Evolutionary conservation across 2,888 invertebrate genomes (phyloP), one percentile per base, ranked within the genome.

Genomic region (Trissolcus brochymenae): DNA sequence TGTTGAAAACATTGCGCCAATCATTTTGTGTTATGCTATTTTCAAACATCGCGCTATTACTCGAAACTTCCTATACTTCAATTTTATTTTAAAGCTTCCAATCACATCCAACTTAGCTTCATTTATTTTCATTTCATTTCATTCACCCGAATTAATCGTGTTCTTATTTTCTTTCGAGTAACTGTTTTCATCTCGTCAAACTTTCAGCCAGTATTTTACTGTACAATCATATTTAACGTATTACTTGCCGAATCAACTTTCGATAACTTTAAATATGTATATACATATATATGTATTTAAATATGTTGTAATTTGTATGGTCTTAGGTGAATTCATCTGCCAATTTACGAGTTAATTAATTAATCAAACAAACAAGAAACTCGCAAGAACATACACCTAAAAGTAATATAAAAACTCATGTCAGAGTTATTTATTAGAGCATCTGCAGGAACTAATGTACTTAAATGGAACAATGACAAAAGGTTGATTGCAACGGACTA

Each of bases 51-150:
- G 14, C 49, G 14, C 41, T n/a, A 59, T 43, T 57, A 35, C 64
- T 60, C 11, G 59, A 72, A 72, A 72, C 54, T 72, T 72, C 72
- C 72, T 59, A 72, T 65, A 71, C 51, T 71, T 25, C 13, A 61
- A 61, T 54, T 64, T 14, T 25, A 17, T 35, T 25, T 55, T 46
- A 54, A 35, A 19, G 2, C 11, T 11, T 11, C 35, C 46, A 19
- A 11, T 35, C 35, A 9, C 35, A 35, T 35, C 35, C 35, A 35
- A 35, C 35, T 35, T 9, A 9, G 35, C 35, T 35, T 11, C 6
- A 11, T 35, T 35, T 35, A 35, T 35, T 35, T 35, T 35, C 6
- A 35, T 35, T 35, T 11, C 35, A 35, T 9, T 35, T 35, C 6
- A 35, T 35, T 35, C 7, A 35, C 9, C 7, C 35, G 35, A 2